Percentiles rank a stretch among this genome's conserved stretches.
Evolutionary conservation across 2,888 invertebrate genomes (phyloP).

Genomic region (Nipponacmea schrenckii): DNA sequence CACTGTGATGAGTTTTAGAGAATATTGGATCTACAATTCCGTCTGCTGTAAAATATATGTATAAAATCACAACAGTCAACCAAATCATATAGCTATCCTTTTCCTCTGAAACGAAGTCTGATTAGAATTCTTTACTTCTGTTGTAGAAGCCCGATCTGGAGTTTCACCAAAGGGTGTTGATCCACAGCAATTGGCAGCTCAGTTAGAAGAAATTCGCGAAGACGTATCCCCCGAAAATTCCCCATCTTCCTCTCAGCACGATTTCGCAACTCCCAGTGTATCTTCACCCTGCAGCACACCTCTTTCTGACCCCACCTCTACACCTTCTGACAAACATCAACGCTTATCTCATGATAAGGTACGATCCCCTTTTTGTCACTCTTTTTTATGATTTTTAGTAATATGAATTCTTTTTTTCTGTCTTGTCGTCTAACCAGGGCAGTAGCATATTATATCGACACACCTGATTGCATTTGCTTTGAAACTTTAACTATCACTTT

Average conservation of each 20-base stretch:
- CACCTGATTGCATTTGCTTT: no score
- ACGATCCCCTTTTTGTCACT: conserved; percentile 3
- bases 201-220: conserved; percentile 60
- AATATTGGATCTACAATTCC: no score
- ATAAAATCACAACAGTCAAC: no score
- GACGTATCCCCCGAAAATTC: conserved; percentile 57
- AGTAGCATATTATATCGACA: no score
- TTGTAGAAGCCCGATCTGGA: conserved; percentile 28
- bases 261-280: conserved; percentile 60
- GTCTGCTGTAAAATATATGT: no score
- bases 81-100: no score
- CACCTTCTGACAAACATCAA: conserved; percentile 51
- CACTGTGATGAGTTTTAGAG: no score
- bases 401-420: no score
- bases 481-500: neutral
- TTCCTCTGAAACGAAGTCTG: no score
- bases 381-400: no score
- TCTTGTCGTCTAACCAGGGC: no score
- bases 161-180: conserved; percentile 56
- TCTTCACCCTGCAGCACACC: conserved; percentile 63
- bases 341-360: conserved; percentile 32
- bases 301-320: conserved; percentile 55
- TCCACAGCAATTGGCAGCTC: conserved; percentile 59
- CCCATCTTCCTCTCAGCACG: conserved; percentile 62
- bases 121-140: neutral